Percentiles rank a stretch among this genome's conserved stretches.
Conservation (phyloP, 1,140 invertebrate genomes). For the Hyposmocoma kahamanoa region DNA sequence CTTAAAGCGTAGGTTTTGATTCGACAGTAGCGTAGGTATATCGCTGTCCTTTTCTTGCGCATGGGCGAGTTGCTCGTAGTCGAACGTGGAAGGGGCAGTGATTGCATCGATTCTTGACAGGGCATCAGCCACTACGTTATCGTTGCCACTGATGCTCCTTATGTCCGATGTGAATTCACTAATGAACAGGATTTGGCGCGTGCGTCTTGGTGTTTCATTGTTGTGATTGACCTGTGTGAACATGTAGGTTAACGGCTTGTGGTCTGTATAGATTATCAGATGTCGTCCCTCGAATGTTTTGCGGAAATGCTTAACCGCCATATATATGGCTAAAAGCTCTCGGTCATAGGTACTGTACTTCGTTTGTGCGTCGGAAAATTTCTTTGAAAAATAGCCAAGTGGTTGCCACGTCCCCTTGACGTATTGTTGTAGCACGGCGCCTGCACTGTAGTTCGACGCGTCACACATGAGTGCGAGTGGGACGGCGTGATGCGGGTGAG, state of each 20-base stretch:
- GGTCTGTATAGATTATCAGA: conserved; percentile 28
- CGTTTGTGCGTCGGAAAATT: conserved; percentile 10
- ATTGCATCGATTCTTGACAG: neutral
- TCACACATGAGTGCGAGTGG: conserved; percentile 17
- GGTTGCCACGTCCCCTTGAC: conserved; percentile 20
- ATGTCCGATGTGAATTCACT: conserved; percentile 7
- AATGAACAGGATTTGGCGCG: conserved; percentile 15
- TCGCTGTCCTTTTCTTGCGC: neutral
- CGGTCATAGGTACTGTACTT: conserved; percentile 30
- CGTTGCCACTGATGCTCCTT: neutral
- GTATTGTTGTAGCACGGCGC: conserved; percentile 25
- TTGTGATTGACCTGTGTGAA: neutral
- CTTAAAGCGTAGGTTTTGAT: too few relatives aligned
- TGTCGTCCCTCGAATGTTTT: conserved; percentile 23
- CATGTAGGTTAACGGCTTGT: conserved; percentile 29
- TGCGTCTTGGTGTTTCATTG: conserved; percentile 22
- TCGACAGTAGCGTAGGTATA: too few relatives aligned
- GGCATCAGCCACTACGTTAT: conserved; percentile 33
- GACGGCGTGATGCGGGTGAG: conserved; percentile 14
- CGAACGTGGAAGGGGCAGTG: neutral
- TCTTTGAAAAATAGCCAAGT: conserved; percentile 44
- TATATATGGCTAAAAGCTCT: conserved; percentile 29
- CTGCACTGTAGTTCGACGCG: conserved; percentile 29
- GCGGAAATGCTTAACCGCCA: conserved; percentile 29
- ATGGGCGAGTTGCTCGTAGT: conserved; percentile 1